Percentiles rank a stretch among this genome's conserved stretches.
phyloP scores from a whole-genome alignment of 2,797 vertebrate genomes.

The Xenops minutus region DNA sequence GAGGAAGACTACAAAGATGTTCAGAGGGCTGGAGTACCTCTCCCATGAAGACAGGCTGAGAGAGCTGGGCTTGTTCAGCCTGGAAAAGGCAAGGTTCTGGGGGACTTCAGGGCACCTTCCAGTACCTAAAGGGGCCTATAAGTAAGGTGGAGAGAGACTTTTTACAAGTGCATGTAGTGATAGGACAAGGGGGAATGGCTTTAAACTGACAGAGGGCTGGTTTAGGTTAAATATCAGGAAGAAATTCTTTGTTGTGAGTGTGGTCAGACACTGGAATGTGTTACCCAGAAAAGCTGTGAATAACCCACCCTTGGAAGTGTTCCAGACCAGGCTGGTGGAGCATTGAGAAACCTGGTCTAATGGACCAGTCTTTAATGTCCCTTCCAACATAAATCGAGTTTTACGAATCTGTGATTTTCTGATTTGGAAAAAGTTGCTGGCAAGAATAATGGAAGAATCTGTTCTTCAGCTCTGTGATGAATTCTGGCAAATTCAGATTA shows the following conservation, averaged over 20 bases:
- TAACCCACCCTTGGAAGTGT: not conserved
- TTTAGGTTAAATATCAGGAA: not conserved
- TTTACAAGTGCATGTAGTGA: not conserved
- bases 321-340: not conserved
- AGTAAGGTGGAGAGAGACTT: not conserved
- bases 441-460: not conserved
- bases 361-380: not conserved
- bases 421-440: not conserved
- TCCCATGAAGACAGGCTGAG: not conserved
- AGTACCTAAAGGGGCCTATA: not conserved
- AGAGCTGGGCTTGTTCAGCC: not conserved
- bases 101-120: not conserved
- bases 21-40: not conserved
- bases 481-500: not conserved
- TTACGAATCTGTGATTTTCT: not conserved
- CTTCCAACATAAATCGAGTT: not conserved
- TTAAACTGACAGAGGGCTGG: not conserved
- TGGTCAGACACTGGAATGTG: not conserved
- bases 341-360: not conserved
- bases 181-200: not conserved
- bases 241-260: not conserved
- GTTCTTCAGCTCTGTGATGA: not conserved
- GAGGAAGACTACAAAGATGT: not conserved
- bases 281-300: not conserved
- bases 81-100: not conserved